These are phyloP conservation scores for Dasysyrphus albostriatus DNA, from an alignment of 2,888 invertebrate species.

Conservation along the genomic window DNA sequence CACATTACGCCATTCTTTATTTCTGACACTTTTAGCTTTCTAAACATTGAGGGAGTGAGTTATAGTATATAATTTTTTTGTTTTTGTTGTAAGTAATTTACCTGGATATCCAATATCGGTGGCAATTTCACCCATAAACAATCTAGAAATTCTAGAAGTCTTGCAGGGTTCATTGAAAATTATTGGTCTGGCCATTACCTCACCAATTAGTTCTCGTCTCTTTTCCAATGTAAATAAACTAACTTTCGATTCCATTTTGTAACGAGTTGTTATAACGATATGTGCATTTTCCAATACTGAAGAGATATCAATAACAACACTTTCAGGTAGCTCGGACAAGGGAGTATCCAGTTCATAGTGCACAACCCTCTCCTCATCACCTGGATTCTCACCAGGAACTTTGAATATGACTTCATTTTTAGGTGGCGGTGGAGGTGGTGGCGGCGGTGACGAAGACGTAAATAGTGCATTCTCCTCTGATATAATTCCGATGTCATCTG, in stretches of 20 bases:
- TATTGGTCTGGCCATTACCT: conserved; percentile 69
- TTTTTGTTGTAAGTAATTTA: background rate
- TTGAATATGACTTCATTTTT: conserved; percentile 52
- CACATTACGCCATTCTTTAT: too few species aligned
- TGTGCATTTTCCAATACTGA: conserved; percentile 49
- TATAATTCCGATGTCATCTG: background rate
- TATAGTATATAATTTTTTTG: background rate
- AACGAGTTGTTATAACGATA: conserved; percentile 25
- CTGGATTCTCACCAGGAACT: conserved; percentile 32
- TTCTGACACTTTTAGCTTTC: too few species aligned
- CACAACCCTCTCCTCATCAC: background rate
- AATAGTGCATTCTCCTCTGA: background rate
- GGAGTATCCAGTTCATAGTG: conserved; percentile 46
- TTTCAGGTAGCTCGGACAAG: conserved; percentile 37
- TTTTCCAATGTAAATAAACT: conserved; percentile 55
- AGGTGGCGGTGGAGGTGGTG: background rate
- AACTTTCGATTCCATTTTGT: conserved; percentile 1
- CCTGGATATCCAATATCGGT: conserved; percentile 40
- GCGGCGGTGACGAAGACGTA: background rate
- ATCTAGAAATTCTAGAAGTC: conserved; percentile 21
- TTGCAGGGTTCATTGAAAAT: conserved; percentile 65
- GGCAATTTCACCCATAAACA: conserved; percentile 57
- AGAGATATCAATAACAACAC: conserved; percentile 35
- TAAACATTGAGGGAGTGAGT: background rate
- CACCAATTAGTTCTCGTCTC: conserved; percentile 51